A percentile compares a stretch with the other conserved stretches of the same genome.
Evolutionary conservation across 1,140 invertebrate genomes (phyloP).

Genomic region (Aricia agestis): DNA sequence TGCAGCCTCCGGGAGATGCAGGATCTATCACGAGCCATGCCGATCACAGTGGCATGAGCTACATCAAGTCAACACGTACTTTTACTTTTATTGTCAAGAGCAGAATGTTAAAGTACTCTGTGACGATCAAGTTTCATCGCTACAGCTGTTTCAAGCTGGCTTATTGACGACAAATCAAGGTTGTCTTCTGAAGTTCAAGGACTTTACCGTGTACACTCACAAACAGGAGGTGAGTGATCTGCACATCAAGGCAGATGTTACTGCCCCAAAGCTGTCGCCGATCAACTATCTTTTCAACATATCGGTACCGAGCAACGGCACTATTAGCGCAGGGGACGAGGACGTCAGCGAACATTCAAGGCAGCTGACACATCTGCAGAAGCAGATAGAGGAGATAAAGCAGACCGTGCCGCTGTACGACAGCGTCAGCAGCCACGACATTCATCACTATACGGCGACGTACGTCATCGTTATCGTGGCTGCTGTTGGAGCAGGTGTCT

Average conservation of each 20-base stretch:
- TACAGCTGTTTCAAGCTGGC: conserved; percentile 19
- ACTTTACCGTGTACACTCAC: conserved; percentile 24
- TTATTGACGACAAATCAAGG: conserved; percentile 23
- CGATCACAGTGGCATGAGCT: conserved; percentile 18
- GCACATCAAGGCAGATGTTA: conserved; percentile 16
- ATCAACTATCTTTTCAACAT: too few relatives aligned
- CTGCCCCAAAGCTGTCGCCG: too few relatives aligned
- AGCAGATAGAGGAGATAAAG: conserved; percentile 21
- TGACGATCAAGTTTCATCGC: conserved; percentile 20
- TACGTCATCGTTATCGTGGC: conserved; percentile 17
- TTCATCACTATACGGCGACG: conserved; percentile 16
- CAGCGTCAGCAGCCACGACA: conserved; percentile 22
- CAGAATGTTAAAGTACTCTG: conserved; percentile 13
- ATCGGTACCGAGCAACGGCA: too few relatives aligned
- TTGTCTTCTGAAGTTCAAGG: conserved; percentile 25
- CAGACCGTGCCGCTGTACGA: conserved; percentile 23
- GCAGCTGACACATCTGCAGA: conserved; percentile 16
- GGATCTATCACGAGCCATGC: conserved; percentile 16
- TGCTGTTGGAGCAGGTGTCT: conserved; percentile 1
- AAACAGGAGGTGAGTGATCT: conserved; percentile 20
- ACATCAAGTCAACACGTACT: conserved; percentile 17
- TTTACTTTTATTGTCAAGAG: conserved; percentile 23
- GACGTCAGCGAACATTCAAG: conserved; percentile 16
- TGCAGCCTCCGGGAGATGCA: conserved; percentile 19
- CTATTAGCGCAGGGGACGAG: too few relatives aligned